Evolutionary conservation across 2,113 vertebrate genomes (phyloP).

Genomic region (Phrynosoma platyrhinos): DNA sequence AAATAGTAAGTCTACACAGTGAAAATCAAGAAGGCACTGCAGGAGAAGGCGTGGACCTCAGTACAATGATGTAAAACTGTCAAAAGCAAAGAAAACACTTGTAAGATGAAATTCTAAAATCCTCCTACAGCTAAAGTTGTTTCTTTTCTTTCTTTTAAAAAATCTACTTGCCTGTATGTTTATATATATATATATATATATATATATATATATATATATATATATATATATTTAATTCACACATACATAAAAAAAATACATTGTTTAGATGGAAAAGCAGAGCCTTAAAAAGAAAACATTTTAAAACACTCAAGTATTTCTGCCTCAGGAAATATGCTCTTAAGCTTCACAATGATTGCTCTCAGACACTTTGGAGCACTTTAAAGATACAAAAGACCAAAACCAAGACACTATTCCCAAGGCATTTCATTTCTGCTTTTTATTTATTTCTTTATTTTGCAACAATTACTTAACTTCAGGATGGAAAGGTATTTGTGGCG

Average conservation of each 20-base stretch:
- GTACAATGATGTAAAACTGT: neutral
- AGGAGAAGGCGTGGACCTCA: neutral
- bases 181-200: too few relatives aligned
- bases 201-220: too few relatives aligned
- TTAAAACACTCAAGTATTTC: constrained; percentile 80
- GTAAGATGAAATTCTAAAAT: neutral
- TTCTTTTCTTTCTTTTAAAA: neutral
- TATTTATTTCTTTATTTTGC: neutral
- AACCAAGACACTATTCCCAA: constrained; percentile 50
- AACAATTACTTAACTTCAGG: constrained; percentile 29
- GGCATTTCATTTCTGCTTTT: constrained; percentile 66
- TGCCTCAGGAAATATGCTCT: constrained; percentile 77
- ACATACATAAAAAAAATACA: constrained; percentile 23
- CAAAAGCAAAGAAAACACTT: neutral
- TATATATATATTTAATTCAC: constrained; percentile 17
- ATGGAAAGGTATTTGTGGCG: constrained; percentile 24
- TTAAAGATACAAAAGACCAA: constrained; percentile 42
- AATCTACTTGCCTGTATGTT: too few relatives aligned
- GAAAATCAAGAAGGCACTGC: rapidly evolving
- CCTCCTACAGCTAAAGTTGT: constrained; percentile 3
- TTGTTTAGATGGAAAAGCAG: neutral
- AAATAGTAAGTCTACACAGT: neutral
- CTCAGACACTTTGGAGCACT: constrained; percentile 42
- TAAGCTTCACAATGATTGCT: constrained; percentile 34
- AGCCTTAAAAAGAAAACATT: constrained; percentile 67